Evolutionary conservation across 2,888 invertebrate genomes (phyloP), one percentile per base, ranked within the genome.

Genomic region (Actias luna): DNA sequence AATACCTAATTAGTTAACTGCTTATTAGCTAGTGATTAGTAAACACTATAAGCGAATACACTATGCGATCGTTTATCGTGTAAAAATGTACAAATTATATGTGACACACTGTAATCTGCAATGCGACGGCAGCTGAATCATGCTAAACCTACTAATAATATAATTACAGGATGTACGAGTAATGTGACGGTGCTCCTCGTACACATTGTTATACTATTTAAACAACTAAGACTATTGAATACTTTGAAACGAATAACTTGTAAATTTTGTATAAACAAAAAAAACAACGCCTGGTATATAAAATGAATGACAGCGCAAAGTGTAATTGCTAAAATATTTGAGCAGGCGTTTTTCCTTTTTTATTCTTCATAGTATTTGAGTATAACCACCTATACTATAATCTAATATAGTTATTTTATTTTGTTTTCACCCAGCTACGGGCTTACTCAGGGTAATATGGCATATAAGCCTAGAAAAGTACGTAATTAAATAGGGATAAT

Each of bases 61-160:
- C 5, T 50, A 50, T 22, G 46, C 22, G 12, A 12, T 50, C 46
- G 25, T 50, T 7, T 29, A 16, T 29, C 14, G 14, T n/a, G 55
- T 29, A 55, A 55, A 55, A 55, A 55, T 55, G 55, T 29, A 55
- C 55, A 55, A n/a, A 55, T 55, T 55, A 55, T 29, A 2, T 29
- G 55, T 12, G 25, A 50, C 22, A 12, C 4, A 25, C 22, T 25
- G 46, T 25, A 25, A 25, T 50, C 22, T 50, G 25, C 22, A 39
- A 39, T 10, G 36, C 36, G 46, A 46, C 4, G 1, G 22, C 46
- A 22, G 55, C 55, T 29, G 7, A n/a, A 5, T 27, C 29, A 55
- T 25, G 46, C 22, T 25, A 3, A 10, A 50, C 22, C 12, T 50
- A 50, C n/a, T 18, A 50, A 50, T 50, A 22, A 50, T 18, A n/a